Percentiles rank a stretch among this genome's conserved stretches.
Conservation (phyloP, 2,888 invertebrate species). For the Teleogryllus oceanicus region DNA sequence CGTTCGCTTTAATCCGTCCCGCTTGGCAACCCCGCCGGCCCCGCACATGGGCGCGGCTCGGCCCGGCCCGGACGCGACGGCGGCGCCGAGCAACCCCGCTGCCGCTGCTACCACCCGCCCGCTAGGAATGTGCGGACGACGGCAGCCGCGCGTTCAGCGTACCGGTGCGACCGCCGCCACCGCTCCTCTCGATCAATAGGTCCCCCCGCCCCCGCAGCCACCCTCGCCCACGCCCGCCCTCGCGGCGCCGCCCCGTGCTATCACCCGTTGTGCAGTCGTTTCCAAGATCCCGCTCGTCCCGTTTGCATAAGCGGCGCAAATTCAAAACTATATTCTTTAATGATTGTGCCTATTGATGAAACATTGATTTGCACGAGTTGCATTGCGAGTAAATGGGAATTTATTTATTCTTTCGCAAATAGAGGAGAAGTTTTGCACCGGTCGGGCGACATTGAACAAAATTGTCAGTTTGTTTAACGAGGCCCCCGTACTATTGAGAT, state of each 20-base stretch:
- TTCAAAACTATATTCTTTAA: too few relatives aligned
- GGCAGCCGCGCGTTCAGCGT: background rate
- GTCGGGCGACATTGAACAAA: too few relatives aligned
- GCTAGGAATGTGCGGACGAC: background rate
- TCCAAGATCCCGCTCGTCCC: background rate
- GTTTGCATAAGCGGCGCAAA: too few relatives aligned
- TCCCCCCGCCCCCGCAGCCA: background rate
- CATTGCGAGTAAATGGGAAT: too few relatives aligned
- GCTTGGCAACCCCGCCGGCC: background rate
- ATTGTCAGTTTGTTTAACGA: too few relatives aligned
- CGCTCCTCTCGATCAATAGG: constrained; percentile 8
- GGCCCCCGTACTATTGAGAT: too few relatives aligned
- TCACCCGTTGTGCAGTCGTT: background rate
- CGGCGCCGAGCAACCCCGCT: background rate
- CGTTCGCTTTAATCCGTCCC: constrained; percentile 18
- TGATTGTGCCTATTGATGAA: too few relatives aligned
- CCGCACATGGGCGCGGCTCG: constrained; percentile 10
- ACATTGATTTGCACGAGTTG: too few relatives aligned
- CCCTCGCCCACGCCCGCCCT: background rate
- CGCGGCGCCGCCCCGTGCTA: background rate
- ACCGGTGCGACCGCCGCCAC: background rate
- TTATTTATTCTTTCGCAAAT: too few relatives aligned
- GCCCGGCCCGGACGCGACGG: background rate
- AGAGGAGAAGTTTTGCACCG: too few relatives aligned
- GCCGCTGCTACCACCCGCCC: background rate